phyloP scores from a whole-genome alignment of 2,797 vertebrate species.

The Alfaro cultratus region DNA sequence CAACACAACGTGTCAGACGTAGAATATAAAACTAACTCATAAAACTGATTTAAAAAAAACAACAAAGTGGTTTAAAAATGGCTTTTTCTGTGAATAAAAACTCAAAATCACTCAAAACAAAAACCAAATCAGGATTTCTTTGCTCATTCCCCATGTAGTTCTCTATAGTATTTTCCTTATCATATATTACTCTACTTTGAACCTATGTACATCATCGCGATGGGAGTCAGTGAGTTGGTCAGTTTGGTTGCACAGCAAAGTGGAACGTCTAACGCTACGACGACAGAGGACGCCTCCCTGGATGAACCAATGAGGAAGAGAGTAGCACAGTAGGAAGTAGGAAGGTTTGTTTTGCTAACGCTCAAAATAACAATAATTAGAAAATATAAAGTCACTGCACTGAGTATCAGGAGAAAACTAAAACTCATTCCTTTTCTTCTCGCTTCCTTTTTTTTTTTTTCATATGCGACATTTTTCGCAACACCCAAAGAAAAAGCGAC shows the following conservation, averaged over 20 bases:
- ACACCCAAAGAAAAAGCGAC: constrained; percentile 48
- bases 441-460: constrained; percentile 9
- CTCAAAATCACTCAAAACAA: constrained; percentile 63
- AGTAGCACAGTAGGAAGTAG: constrained; percentile 40
- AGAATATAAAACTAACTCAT: constrained; percentile 59
- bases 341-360: constrained; percentile 51
- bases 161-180: constrained; percentile 77
- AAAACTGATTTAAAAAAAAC: constrained; percentile 53
- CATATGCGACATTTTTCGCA: constrained; percentile 1
- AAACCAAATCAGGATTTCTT: constrained; percentile 39
- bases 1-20: constrained; percentile 46
- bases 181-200: constrained; percentile 86
- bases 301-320: constrained; percentile 54
- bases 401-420: constrained; percentile 62
- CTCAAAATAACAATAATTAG: constrained; percentile 38
- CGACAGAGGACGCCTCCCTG: constrained; percentile 18
- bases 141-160: constrained; percentile 47
- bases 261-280: constrained; percentile 41
- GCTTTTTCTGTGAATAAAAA: constrained; percentile 69
- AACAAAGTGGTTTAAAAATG: constrained; percentile 74
- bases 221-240: constrained; percentile 57
- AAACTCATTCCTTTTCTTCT: constrained; percentile 34
- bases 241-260: constrained; percentile 63
- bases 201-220: constrained; percentile 82
- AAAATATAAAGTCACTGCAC: constrained; percentile 70